phyloP scores from a whole-genome alignment of 2,888 invertebrate genomes.

The Dascillus cervinus region DNA sequence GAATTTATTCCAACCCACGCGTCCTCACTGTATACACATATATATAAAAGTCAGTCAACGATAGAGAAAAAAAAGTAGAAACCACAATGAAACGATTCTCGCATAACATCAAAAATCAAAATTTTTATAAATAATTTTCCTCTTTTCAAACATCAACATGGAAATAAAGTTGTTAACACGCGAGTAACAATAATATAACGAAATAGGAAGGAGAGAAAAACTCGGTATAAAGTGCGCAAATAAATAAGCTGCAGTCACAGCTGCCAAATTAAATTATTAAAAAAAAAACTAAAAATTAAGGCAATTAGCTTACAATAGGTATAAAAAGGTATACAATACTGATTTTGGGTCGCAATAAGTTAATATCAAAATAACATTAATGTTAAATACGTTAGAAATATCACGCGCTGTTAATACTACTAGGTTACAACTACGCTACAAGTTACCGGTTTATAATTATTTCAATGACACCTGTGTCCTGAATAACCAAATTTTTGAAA shows the following conservation, averaged over 20 bases:
- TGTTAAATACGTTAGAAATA: slow-evolving; percentile 34
- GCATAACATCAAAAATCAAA: too few species aligned
- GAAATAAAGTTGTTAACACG: too few species aligned
- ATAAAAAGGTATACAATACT: slow-evolving; percentile 42
- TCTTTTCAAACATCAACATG: too few species aligned
- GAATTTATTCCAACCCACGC: too few species aligned
- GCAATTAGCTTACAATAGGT: slow-evolving; percentile 22
- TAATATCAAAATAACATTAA: slow-evolving; percentile 26
- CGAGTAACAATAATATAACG: background rate
- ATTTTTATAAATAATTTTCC: too few species aligned
- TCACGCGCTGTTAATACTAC: slow-evolving; percentile 43
- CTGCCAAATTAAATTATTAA: slow-evolving; percentile 23
- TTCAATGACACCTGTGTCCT: slow-evolving; percentile 5
- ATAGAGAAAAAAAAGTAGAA: slow-evolving; percentile 3
- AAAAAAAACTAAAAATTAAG: slow-evolving; percentile 18
- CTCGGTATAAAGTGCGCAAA: slow-evolving; percentile 3
- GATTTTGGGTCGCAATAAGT: slow-evolving; percentile 38
- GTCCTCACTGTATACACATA: too few species aligned
- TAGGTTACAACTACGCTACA: slow-evolving; percentile 28
- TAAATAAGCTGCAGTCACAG: slow-evolving; percentile 21
- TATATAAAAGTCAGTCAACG: slow-evolving; percentile 15
- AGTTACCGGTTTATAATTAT: slow-evolving; percentile 13
- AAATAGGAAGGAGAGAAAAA: background rate
- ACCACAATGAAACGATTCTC: background rate
- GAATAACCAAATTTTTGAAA: too few species aligned